phyloP scores from a whole-genome alignment of 1,140 invertebrate species.

The Tetramorium alpestre region DNA sequence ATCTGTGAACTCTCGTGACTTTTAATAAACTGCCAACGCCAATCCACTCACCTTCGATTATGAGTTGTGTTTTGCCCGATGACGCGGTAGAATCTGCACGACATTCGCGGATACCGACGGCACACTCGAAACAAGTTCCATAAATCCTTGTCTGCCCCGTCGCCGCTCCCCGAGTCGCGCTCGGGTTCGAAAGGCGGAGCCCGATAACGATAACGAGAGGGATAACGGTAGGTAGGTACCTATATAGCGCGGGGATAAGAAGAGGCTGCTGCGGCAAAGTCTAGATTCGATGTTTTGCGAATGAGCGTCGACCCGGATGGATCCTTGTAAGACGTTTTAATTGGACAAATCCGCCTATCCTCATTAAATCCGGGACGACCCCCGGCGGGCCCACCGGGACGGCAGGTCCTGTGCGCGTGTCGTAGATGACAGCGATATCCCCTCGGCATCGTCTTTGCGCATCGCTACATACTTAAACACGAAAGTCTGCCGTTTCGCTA shows the following conservation, averaged over 20 bases:
- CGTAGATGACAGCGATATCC: slow-evolving; percentile 63
- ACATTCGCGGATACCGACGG: slow-evolving; percentile 5
- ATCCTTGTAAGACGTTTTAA: slow-evolving; percentile 86
- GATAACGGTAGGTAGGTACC: slow-evolving; percentile 65
- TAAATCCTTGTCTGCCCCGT: slow-evolving; percentile 10
- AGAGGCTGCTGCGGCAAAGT: slow-evolving; percentile 77
- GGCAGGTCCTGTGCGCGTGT: slow-evolving; percentile 44
- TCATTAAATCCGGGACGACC: slow-evolving; percentile 84
- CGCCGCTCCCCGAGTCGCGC: slow-evolving; percentile 11
- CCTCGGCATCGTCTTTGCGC: slow-evolving; percentile 55
- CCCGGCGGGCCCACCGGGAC: slow-evolving; percentile 51
- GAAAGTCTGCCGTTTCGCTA: slow-evolving; percentile 51
- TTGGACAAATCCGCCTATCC: slow-evolving; percentile 87
- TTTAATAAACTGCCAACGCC: neutral
- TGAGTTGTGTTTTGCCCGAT: slow-evolving; percentile 11
- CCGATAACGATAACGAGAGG: slow-evolving; percentile 70
- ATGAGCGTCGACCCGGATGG: slow-evolving; percentile 79
- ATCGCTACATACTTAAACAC: slow-evolving; percentile 31
- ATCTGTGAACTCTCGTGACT: neutral
- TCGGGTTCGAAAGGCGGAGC: slow-evolving; percentile 42
- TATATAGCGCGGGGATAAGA: slow-evolving; percentile 79
- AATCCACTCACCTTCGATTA: neutral
- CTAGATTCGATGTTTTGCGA: slow-evolving; percentile 83
- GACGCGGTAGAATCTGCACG: slow-evolving; percentile 22
- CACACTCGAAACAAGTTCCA: slow-evolving; percentile 24